Percentiles rank a stretch among this genome's conserved stretches.
These are phyloP conservation scores for Gymnocheta viridis DNA, from an alignment of 2,888 invertebrate species.

Conservation along the genomic window DNA sequence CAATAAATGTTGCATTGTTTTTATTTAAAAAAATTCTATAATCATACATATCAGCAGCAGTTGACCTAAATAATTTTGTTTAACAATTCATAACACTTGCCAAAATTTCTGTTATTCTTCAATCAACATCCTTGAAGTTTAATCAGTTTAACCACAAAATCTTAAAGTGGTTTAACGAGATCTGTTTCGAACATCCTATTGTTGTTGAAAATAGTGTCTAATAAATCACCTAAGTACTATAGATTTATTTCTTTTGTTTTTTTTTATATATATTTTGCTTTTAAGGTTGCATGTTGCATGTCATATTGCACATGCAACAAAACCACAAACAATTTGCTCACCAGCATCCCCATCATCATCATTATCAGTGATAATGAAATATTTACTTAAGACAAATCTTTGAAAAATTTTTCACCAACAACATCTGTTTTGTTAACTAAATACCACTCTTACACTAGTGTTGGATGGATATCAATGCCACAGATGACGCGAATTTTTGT, in stretches of 20 bases:
- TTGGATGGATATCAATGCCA: constrained; percentile 17
- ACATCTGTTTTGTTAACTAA: constrained; percentile 50
- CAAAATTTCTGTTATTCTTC: constrained; percentile 20
- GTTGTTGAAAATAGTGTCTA: constrained; percentile 37
- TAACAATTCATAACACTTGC: constrained; percentile 6
- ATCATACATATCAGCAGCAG: too few species aligned
- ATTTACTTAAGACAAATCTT: constrained; percentile 51
- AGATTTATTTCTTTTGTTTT: neutral
- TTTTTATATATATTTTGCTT: neutral
- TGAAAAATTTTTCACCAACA: constrained; percentile 1
- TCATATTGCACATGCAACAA: constrained; percentile 22
- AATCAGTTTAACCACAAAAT: constrained; percentile 57
- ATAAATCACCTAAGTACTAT: constrained; percentile 27
- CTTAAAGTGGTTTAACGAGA: constrained; percentile 52
- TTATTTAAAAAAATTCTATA: too few species aligned
- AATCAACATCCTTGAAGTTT: constrained; percentile 25
- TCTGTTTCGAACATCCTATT: constrained; percentile 6
- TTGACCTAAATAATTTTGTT: constrained; percentile 48
- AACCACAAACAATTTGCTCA: constrained; percentile 28
- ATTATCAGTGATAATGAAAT: constrained; percentile 60
- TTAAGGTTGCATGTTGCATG: constrained; percentile 31
- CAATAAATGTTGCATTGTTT: too few species aligned
- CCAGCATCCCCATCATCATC: constrained; percentile 13
- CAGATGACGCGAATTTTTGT: constrained; percentile 64
- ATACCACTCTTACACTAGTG: neutral